These are phyloP conservation scores for Tokudaia tokunoshimensis DNA, from an alignment of 2,797 vertebrate species.

Conservation along the genomic window DNA sequence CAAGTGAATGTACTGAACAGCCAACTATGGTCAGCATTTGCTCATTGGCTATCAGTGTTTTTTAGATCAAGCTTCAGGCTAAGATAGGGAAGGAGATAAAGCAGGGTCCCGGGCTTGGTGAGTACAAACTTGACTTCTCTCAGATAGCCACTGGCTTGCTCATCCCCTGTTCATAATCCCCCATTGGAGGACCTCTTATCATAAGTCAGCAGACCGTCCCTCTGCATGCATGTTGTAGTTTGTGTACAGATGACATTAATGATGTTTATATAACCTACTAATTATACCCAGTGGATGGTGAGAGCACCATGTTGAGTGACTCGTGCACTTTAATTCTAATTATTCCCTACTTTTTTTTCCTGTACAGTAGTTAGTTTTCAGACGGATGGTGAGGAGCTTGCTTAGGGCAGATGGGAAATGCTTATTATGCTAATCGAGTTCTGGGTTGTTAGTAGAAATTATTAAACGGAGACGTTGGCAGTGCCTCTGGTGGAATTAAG, in stretches of 20 bases:
- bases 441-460: constrained; percentile 88
- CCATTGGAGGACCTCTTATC: not conserved
- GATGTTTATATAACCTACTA: not conserved
- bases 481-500: constrained; percentile 86
- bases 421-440: constrained; percentile 88
- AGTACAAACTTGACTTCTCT: not conserved
- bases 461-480: constrained; percentile 88
- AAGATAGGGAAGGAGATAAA: not conserved
- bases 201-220: not conserved
- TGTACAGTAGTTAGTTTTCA: constrained; percentile 84
- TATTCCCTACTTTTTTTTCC: constrained; percentile 78
- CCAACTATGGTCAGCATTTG: not conserved
- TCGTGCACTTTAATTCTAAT: constrained; percentile 70
- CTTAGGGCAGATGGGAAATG: constrained; percentile 87
- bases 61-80: not conserved
- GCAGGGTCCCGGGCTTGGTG: no score
- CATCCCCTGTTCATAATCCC: rapidly evolving
- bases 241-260: not conserved
- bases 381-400: constrained; percentile 85
- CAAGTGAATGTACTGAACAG: not conserved
- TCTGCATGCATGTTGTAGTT: not conserved
- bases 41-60: not conserved
- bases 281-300: not conserved
- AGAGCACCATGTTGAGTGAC: not conserved
- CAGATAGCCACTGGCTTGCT: rapidly evolving